Conservation (phyloP, 2,797 vertebrate genomes). For the Thripadectes ignobilis region DNA sequence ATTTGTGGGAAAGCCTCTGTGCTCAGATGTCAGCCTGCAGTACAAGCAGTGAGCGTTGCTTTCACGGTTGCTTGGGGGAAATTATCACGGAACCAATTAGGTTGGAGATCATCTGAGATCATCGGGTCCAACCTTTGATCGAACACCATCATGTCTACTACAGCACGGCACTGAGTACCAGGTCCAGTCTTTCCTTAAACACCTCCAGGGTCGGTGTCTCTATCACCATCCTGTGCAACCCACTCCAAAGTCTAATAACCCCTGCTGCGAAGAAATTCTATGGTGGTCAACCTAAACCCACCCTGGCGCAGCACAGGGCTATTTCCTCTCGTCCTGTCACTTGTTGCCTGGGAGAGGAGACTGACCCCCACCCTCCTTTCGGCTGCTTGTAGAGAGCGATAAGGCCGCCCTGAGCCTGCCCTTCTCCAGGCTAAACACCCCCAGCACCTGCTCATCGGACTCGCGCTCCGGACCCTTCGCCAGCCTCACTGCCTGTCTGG, state of each 20-base stretch:
- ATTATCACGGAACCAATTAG: neutral
- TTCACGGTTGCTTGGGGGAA: neutral
- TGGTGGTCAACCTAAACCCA: no score
- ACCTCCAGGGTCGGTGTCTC: neutral
- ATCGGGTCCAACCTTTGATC: neutral
- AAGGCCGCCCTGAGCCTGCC: no score
- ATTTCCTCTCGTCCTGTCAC: neutral
- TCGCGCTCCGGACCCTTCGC: accelerated
- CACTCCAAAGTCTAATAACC: neutral
- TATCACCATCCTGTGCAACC: neutral
- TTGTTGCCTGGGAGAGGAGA: neutral
- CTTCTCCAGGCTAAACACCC: no score
- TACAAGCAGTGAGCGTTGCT: accelerated
- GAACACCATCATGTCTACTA: neutral
- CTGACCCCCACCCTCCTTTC: accelerated
- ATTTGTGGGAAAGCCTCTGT: neutral
- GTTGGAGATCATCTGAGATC: neutral
- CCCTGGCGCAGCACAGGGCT: no score
- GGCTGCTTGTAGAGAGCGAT: accelerated
- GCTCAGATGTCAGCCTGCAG: no score
- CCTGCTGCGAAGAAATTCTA: neutral
- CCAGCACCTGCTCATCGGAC: no score
- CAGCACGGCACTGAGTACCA: neutral
- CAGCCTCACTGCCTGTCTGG: accelerated
- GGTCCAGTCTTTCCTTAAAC: neutral